phyloP scores from a whole-genome alignment of 2,888 invertebrate genomes.

The Itoplectis maculator region DNA sequence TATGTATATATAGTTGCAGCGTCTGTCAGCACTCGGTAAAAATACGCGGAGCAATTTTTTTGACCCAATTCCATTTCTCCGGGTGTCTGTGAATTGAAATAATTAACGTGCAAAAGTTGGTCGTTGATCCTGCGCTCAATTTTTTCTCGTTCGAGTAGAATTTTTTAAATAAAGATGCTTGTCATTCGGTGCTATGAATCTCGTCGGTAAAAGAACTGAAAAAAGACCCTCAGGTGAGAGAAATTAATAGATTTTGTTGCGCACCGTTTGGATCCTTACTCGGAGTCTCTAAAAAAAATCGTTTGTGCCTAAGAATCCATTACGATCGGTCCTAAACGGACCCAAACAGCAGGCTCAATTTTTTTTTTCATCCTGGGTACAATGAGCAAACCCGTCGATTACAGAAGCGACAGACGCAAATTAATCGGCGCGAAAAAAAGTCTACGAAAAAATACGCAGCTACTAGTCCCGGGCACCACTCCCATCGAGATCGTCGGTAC shows the following conservation, averaged over 20 bases:
- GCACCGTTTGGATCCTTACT: neutral
- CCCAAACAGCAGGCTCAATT: slow-evolving; percentile 27
- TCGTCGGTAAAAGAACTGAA: neutral
- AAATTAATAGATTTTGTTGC: slow-evolving; percentile 7
- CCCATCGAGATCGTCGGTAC: slow-evolving; percentile 38
- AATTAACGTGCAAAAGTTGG: slow-evolving; percentile 51
- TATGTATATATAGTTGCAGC: slow-evolving; percentile 19
- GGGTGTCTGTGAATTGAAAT: slow-evolving; percentile 33
- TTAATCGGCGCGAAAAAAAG: slow-evolving; percentile 1
- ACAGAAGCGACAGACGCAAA: slow-evolving; percentile 21
- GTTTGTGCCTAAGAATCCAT: neutral
- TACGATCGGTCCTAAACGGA: too few relatives aligned
- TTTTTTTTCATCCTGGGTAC: slow-evolving; percentile 32
- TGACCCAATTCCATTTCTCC: slow-evolving; percentile 40
- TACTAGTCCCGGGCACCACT: slow-evolving; percentile 64
- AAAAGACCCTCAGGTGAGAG: neutral
- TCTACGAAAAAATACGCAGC: slow-evolving; percentile 10
- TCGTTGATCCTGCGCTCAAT: slow-evolving; percentile 17
- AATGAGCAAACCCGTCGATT: slow-evolving; percentile 25
- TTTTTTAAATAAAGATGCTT: slow-evolving; percentile 45
- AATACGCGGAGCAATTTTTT: slow-evolving; percentile 40
- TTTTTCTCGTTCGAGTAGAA: slow-evolving; percentile 6
- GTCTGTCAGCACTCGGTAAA: slow-evolving; percentile 43
- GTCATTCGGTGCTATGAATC: slow-evolving; percentile 30
- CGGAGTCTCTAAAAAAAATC: neutral